These are phyloP conservation scores for Cinara cedri DNA, from an alignment of 2,888 invertebrate species.

Conservation along the genomic window DNA sequence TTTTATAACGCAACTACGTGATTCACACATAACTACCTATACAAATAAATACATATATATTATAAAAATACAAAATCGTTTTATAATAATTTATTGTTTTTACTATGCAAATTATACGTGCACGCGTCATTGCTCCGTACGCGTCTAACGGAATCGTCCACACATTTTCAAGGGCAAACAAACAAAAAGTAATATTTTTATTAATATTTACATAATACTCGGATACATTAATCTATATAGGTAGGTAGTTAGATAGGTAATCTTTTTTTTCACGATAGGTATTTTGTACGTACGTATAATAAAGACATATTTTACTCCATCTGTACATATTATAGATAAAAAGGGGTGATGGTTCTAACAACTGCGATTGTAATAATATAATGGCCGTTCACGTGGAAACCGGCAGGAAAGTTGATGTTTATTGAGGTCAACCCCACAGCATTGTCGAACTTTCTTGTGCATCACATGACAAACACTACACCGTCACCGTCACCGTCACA, in stretches of 20 bases:
- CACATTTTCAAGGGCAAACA: too few relatives aligned
- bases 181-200: conserved; percentile 24
- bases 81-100: too few relatives aligned
- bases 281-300: too few relatives aligned
- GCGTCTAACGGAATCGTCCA: too few relatives aligned
- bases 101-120: too few relatives aligned
- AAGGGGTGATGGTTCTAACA: neutral
- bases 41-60: too few relatives aligned
- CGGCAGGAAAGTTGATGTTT: conserved; percentile 30
- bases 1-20: too few relatives aligned
- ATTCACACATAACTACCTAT: neutral
- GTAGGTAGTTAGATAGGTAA: neutral
- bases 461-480: too few relatives aligned
- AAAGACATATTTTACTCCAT: conserved; percentile 36
- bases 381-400: conserved; percentile 28
- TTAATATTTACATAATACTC: neutral
- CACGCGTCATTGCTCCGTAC: too few relatives aligned
- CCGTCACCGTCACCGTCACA: neutral
- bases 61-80: too few relatives aligned
- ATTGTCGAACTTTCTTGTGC: conserved; percentile 5
- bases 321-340: neutral
- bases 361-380: neutral
- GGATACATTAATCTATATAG: conserved; percentile 28
- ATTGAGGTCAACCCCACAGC: neutral
- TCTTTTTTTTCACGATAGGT: conserved; percentile 26